A percentile compares a stretch with the other conserved stretches of the same genome.
These are phyloP conservation scores for Grammomys dolichurus DNA, from an alignment of 2,113 vertebrate species.

Conservation along the genomic window DNA sequence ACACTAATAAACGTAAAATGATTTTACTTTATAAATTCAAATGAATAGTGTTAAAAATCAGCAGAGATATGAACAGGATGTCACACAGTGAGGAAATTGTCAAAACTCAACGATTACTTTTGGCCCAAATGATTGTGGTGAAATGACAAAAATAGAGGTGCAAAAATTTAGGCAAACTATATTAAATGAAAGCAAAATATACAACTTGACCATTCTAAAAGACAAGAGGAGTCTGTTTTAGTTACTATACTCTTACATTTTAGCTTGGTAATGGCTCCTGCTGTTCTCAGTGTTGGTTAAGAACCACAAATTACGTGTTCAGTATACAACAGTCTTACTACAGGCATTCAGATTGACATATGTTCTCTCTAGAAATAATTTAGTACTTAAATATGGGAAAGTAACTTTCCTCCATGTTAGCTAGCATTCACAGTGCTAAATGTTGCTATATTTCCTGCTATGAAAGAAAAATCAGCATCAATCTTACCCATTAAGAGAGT, in stretches of 20 bases:
- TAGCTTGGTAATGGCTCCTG: neutral
- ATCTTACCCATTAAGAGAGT: neutral
- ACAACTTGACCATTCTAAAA: neutral
- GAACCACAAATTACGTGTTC: neutral
- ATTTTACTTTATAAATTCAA: neutral
- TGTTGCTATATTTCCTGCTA: neutral
- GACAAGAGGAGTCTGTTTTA: accelerated
- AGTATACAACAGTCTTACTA: neutral
- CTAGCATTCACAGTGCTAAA: neutral
- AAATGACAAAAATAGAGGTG: neutral
- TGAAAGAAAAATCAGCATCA: neutral
- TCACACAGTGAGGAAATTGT: neutral
- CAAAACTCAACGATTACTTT: neutral
- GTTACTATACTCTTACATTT: no score
- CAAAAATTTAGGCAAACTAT: neutral
- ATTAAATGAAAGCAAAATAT: neutral
- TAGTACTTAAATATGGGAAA: neutral
- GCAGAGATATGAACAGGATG: neutral
- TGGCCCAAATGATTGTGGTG: no score
- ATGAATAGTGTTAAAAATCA: neutral
- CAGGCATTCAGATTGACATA: neutral
- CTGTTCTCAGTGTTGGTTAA: neutral
- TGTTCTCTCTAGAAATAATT: no score
- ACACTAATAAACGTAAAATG: no score
- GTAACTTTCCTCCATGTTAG: neutral